These are phyloP conservation scores for Ceratoteleas bidentatus DNA, from an alignment of 1,140 invertebrate genomes.

Conservation along the genomic window DNA sequence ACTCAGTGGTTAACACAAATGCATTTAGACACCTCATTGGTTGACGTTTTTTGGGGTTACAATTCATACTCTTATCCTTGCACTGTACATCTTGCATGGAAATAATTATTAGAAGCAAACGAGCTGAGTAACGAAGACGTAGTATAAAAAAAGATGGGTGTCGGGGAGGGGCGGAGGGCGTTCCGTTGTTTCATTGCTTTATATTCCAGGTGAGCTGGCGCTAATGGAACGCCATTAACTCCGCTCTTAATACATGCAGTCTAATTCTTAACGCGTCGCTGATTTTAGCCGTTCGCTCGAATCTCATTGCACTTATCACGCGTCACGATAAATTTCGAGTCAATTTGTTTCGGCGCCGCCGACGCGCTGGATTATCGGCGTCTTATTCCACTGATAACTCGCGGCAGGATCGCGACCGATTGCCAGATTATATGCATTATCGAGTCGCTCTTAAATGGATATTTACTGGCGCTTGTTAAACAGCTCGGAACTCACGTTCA, in stretches of 20 bases:
- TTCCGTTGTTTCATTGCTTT: constrained; percentile 67
- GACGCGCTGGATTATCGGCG: too few relatives aligned
- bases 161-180: constrained; percentile 32
- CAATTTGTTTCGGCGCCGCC: constrained; percentile 11
- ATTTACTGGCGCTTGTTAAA: too few relatives aligned
- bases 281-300: constrained; percentile 38
- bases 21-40: too few relatives aligned
- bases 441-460: too few relatives aligned
- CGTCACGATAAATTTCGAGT: constrained; percentile 32
- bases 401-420: too few relatives aligned
- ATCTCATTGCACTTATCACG: constrained; percentile 22
- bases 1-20: too few relatives aligned
- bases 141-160: constrained; percentile 42
- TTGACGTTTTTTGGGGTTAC: too few relatives aligned
- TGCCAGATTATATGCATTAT: too few relatives aligned
- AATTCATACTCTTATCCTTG: too few relatives aligned
- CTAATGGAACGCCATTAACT: constrained; percentile 70
- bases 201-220: constrained; percentile 65
- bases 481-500: too few relatives aligned
- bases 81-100: constrained; percentile 11
- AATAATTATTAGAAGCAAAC: constrained; percentile 40
- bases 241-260: constrained; percentile 63
- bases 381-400: too few relatives aligned
- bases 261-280: constrained; percentile 49
- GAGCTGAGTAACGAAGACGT: constrained; percentile 35